phyloP scores from a whole-genome alignment of 2,888 invertebrate genomes.

The Emmelina monodactyla region DNA sequence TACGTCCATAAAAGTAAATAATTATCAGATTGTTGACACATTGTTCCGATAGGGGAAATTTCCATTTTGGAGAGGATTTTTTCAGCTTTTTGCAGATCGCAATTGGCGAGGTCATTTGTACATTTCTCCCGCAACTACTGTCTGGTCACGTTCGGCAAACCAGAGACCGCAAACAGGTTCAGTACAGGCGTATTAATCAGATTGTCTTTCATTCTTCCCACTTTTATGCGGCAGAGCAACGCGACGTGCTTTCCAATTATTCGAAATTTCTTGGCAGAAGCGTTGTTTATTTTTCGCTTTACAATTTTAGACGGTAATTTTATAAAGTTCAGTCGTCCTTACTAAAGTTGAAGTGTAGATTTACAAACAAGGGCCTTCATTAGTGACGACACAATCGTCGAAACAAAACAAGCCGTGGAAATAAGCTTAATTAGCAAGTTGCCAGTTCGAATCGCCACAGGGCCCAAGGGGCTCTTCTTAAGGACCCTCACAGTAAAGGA shows the following conservation, averaged over 20 bases:
- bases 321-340: too few relatives aligned
- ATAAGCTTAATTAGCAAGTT: slow-evolving; percentile 61
- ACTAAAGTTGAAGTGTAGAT: too few relatives aligned
- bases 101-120: slow-evolving; percentile 36
- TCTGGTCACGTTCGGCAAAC: slow-evolving; percentile 63
- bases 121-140: slow-evolving; percentile 31
- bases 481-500: slow-evolving; percentile 48
- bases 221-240: slow-evolving; percentile 27
- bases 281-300: slow-evolving; percentile 11
- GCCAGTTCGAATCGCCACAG: slow-evolving; percentile 40
- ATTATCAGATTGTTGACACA: background rate
- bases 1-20: background rate
- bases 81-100: slow-evolving; percentile 11
- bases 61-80: slow-evolving; percentile 3
- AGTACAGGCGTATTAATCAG: slow-evolving; percentile 37
- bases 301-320: too few relatives aligned
- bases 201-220: slow-evolving; percentile 39
- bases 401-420: slow-evolving; percentile 46
- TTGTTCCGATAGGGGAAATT: slow-evolving; percentile 6
- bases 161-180: slow-evolving; percentile 52
- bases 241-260: slow-evolving; percentile 39
- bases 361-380: too few relatives aligned
- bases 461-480: slow-evolving; percentile 38
- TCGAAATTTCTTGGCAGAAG: slow-evolving; percentile 28
- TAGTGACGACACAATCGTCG: slow-evolving; percentile 35